Evolutionary conservation across 2,113 vertebrate genomes (phyloP).

Genomic region (Mesocricetus auratus): DNA sequence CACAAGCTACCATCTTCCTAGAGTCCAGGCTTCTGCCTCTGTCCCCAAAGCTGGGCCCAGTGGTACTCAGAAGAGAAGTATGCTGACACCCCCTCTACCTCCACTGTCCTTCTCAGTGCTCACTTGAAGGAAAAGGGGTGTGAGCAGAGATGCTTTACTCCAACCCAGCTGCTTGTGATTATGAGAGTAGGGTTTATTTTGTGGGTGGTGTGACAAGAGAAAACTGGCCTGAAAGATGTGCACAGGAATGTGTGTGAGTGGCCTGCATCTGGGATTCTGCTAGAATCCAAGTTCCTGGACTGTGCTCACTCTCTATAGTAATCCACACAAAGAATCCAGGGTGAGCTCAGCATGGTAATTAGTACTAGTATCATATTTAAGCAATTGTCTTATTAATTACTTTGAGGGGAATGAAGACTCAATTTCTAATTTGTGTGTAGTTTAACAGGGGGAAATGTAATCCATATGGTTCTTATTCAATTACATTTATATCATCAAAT

Average conservation of each 20-base stretch:
- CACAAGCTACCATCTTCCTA: background rate
- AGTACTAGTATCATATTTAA: slow-evolving; percentile 67
- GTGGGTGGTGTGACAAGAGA: background rate
- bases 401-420: slow-evolving; percentile 60
- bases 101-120: background rate
- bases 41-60: background rate
- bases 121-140: background rate
- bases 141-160: background rate
- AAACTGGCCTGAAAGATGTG: background rate
- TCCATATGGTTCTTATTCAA: slow-evolving; percentile 76
- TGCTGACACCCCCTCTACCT: background rate
- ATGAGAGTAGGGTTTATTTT: background rate
- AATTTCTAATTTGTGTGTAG: slow-evolving; percentile 69
- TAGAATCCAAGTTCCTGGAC: background rate
- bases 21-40: background rate
- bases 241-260: background rate
- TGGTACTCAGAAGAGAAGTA: background rate
- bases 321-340: slow-evolving; percentile 10
- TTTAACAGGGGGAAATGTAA: slow-evolving; percentile 60
- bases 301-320: background rate
- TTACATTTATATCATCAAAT: slow-evolving; percentile 73
- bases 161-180: background rate
- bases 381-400: slow-evolving; percentile 72
- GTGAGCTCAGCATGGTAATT: slow-evolving; percentile 45
- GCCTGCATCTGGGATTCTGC: background rate